These are phyloP conservation scores for Anguilla rostrata DNA, from an alignment of 2,113 vertebrate genomes.

Conservation along the genomic window DNA sequence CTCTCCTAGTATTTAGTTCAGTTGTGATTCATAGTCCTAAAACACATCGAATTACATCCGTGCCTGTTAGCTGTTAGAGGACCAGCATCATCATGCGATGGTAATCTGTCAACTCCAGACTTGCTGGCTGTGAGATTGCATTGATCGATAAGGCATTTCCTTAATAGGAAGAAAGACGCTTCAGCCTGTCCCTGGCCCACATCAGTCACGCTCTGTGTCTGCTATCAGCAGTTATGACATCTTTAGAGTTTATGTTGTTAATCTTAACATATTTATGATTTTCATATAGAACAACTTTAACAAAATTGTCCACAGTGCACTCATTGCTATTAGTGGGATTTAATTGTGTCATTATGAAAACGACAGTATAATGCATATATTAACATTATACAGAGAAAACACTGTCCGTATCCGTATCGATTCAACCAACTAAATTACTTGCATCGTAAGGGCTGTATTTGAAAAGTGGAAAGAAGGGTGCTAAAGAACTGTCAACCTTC, in stretches of 20 bases:
- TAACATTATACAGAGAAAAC: no score
- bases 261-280: no score
- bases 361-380: no score
- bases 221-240: background rate
- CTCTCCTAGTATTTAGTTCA: background rate
- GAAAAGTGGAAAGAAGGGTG: no score
- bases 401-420: no score
- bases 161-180: constrained; percentile 54
- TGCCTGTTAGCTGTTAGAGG: background rate
- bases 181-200: background rate
- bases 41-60: background rate
- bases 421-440: no score
- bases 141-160: constrained; percentile 58
- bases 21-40: background rate
- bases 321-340: no score
- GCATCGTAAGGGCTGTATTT: no score
- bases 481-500: no score
- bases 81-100: background rate
- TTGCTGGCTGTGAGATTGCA: constrained; percentile 53
- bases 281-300: constrained; percentile 27
- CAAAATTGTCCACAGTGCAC: background rate
- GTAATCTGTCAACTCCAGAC: constrained; percentile 1
- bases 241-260: no score
- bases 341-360: no score
- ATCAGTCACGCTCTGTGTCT: background rate